Evolutionary conservation across 2,113 vertebrate species (phyloP), one percentile per base, ranked within the genome.

Genomic region (Spea bombifrons): DNA sequence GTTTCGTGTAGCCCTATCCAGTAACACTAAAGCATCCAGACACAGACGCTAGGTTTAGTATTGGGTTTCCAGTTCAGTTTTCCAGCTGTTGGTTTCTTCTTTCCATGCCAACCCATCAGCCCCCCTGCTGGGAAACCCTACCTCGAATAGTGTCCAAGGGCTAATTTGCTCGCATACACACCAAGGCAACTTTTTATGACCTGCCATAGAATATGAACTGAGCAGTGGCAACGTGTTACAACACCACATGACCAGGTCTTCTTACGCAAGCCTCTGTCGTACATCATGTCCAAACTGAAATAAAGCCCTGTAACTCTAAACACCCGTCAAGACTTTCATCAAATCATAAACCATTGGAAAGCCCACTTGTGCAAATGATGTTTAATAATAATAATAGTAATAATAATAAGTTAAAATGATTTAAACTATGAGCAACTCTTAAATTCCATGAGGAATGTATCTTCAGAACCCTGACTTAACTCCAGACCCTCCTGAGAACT

Each of bases 31-130:
- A 68, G 64, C 66, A 74, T 80, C 78, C 78, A 80, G 71, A 80
- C 78, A 74, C 64, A 80, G 78, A 68, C 71, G 64, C 64, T 74
- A 49, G 78, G 71, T 74, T 80, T 61, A 80, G 78, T 66, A 67
- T 80, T 74, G 17, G 52, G 45, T 80, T 80, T 50, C 78, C 71
- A 80, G 78, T 80, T 80, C 64, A 80, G 71, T 80, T 80, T 80
- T 80, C 78, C 71, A 80, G 71, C 78, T 80, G 78, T 68, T 80
- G 52, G 71, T 59, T 80, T 50, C 78, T 66, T 61, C 71, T 74
- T 67, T 53, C 52, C 53, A 13, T 80, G 78, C 78, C 71, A 73
- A 44, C 4, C n/a, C 12, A 17, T 46, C 71, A 68, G 59, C 71
- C 71, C 78, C 61, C 78, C 65, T 80, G 53, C 71, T 80, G 78